Evolutionary conservation across 2,113 vertebrate species (phyloP).

Genomic region (Pontoporia blainvillei): DNA sequence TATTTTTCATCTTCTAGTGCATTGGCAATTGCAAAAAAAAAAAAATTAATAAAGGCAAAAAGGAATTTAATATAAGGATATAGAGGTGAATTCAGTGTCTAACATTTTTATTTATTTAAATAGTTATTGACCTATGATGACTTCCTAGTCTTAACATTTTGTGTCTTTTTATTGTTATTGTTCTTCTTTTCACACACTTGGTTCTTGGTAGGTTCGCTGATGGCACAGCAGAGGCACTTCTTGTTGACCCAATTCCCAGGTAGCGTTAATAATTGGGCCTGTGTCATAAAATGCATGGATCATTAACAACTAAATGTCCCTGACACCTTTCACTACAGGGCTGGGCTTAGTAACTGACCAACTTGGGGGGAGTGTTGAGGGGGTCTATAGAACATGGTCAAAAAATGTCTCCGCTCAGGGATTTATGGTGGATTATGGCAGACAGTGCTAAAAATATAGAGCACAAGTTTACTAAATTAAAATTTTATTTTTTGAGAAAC

Average conservation of each 20-base stretch:
- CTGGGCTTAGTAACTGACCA: conserved; percentile 78
- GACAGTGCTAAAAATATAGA: conserved; percentile 89
- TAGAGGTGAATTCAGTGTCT: conserved; percentile 72
- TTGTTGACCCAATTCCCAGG: conserved; percentile 59
- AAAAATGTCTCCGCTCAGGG: conserved; percentile 96
- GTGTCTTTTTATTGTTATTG: conserved; percentile 65
- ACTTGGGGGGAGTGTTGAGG: conserved; percentile 66
- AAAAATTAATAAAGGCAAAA: conserved; percentile 40
- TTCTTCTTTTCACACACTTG: conserved; percentile 66
- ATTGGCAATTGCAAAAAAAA: conserved; percentile 61
- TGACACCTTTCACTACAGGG: conserved; percentile 76
- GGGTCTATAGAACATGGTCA: conserved; percentile 80
- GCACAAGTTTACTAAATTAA: conserved; percentile 97
- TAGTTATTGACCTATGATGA: conserved; percentile 63
- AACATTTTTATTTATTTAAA: conserved; percentile 80
- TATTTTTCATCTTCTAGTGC: conserved; percentile 61
- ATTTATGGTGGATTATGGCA: conserved; percentile 91
- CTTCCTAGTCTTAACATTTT: conserved; percentile 73
- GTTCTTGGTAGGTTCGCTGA: conserved; percentile 69
- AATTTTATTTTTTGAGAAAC: conserved; percentile 95
- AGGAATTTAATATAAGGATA: conserved; percentile 74
- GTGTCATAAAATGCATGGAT: conserved; percentile 68
- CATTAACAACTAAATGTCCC: conserved; percentile 75
- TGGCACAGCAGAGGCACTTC: conserved; percentile 74
- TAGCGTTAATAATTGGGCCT: conserved; percentile 68